Base-by-base conservation (phyloP, 37 sponge, comb jelly and placozoan genomes). In the Aplysina aerophoba region DNA sequence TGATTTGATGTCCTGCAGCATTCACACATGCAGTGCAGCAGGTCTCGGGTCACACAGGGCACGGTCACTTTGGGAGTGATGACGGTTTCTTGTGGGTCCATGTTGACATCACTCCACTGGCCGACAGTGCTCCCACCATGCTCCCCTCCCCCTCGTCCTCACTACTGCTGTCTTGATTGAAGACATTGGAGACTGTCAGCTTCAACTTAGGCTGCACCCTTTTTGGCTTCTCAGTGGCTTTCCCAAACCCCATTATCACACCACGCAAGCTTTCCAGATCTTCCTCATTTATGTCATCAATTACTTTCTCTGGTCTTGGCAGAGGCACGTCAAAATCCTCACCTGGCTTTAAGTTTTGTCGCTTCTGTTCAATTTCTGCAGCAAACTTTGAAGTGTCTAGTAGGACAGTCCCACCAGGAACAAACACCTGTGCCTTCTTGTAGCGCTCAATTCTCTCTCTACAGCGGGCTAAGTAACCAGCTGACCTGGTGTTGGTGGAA, bases 401-500 rank as follows among this genome's bases (percentile, higher is more conserved):
- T 0, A 75, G 20, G 21, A 75, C 39, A 19, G n/a, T 50, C 20
- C 78, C 78, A 41, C 78, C 78, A 1, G 25, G 38, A 0, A 75
- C 78, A 75, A 75, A 75, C 53, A 19, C 39, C 25, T 75, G 78
- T 0, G 78, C 44, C 22, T 21, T 19, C 25, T 75, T 75, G 78
- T 50, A 75, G 2, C 78, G 44, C n/a, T 31, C 78, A 36, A 75
- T 75, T 21, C 24, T 75, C 78, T 75, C 78, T 17, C 54, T 21
- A 16, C 78, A 75, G 16, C 78, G 20, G 25, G 37, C 54, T 17
- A 75, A 16, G 15, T 44, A 75, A 0, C 25, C 78, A 39, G 37
- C 78, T 1, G 78, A 75, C 21, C 15, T 40, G 15, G 54, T 41
- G 53, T 41, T 50, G 21, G 37, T 75, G 78, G 78, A 53, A 16